phyloP scores from a whole-genome alignment of 35 echinoderm and acorn worm species.

The Anneissia japonica region DNA sequence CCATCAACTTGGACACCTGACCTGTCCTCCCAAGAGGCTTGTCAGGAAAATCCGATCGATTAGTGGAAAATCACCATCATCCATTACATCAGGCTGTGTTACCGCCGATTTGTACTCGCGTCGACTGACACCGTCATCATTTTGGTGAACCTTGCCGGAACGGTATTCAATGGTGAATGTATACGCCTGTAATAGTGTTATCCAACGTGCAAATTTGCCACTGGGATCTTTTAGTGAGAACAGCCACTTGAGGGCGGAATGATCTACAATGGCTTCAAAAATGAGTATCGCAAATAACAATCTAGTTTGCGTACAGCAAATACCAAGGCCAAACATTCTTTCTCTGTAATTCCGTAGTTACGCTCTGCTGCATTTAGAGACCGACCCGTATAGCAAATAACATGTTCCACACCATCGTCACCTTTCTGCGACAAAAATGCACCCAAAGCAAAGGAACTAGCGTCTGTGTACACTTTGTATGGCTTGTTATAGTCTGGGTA shows the following conservation, averaged over 20 bases:
- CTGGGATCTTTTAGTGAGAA: slow-evolving; percentile 34
- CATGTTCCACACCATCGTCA: too few relatives aligned
- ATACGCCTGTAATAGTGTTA: slow-evolving; percentile 31
- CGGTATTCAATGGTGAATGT: slow-evolving; percentile 8
- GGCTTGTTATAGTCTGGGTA: too few relatives aligned
- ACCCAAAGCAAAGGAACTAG: too few relatives aligned
- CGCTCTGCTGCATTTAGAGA: neutral
- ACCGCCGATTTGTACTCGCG: too few relatives aligned
- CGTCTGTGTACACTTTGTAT: too few relatives aligned
- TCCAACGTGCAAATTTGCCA: slow-evolving; percentile 54
- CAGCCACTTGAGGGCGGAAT: slow-evolving; percentile 50
- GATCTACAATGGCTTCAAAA: slow-evolving; percentile 41
- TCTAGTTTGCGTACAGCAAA: slow-evolving; percentile 17
- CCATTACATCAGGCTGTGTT: too few relatives aligned
- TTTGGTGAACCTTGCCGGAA: slow-evolving; percentile 9
- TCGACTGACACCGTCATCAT: slow-evolving; percentile 36
- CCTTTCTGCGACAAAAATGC: too few relatives aligned
- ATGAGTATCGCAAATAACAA: slow-evolving; percentile 28
- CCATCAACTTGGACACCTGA: too few relatives aligned
- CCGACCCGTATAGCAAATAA: neutral
- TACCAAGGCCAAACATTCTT: slow-evolving; percentile 9
- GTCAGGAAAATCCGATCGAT: too few relatives aligned
- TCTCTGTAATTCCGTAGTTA: slow-evolving; percentile 6
- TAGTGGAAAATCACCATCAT: too few relatives aligned
- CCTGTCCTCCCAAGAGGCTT: neutral